These are phyloP conservation scores for Eupithecia vulgata DNA, from an alignment of 2,888 invertebrate species.

Conservation along the genomic window DNA sequence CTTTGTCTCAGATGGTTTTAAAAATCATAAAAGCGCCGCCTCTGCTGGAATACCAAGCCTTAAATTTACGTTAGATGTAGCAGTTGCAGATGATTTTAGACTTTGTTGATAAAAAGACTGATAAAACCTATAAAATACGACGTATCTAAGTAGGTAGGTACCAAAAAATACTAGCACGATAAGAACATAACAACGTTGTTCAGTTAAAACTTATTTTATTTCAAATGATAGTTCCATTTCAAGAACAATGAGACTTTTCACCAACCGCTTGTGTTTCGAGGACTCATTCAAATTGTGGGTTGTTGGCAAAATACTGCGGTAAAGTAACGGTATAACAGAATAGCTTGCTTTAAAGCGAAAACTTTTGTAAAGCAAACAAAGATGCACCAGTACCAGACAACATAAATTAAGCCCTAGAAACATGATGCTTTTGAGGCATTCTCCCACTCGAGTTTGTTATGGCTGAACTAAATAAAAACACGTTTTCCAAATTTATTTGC, in stretches of 20 bases:
- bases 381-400: slow-evolving; percentile 34
- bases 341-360: slow-evolving; percentile 30
- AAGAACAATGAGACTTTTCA: slow-evolving; percentile 12
- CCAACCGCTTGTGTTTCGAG: slow-evolving; percentile 11
- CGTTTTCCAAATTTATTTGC: slow-evolving; percentile 14
- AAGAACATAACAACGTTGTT: not conserved
- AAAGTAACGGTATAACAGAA: slow-evolving; percentile 4
- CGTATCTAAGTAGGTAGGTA: not conserved
- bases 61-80: too few species aligned
- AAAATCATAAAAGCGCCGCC: too few species aligned
- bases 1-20: too few species aligned
- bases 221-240: slow-evolving; percentile 4
- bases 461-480: slow-evolving; percentile 23
- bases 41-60: too few species aligned
- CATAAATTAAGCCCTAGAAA: slow-evolving; percentile 40
- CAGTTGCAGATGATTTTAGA: too few species aligned
- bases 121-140: not conserved
- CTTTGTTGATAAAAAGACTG: not conserved
- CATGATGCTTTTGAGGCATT: slow-evolving; percentile 32
- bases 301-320: slow-evolving; percentile 10
- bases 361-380: slow-evolving; percentile 42
- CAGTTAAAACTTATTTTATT: not conserved
- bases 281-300: slow-evolving; percentile 15
- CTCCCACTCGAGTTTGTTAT: slow-evolving; percentile 34
- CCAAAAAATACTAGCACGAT: not conserved